Conservation (phyloP, 2,113 vertebrate genomes). For the Toxostoma redivivum region DNA sequence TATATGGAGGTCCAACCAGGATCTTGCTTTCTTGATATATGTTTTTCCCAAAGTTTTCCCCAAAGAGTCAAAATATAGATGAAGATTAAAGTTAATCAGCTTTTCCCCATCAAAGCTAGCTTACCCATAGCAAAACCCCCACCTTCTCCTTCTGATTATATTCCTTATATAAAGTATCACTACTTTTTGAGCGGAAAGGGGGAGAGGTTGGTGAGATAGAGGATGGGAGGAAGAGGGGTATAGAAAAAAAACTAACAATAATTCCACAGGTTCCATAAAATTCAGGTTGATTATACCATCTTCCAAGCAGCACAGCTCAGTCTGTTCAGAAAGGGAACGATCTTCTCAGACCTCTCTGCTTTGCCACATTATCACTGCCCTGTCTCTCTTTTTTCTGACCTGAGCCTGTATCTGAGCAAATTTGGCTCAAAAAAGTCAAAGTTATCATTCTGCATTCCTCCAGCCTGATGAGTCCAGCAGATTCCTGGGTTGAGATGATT, state of each 20-base stretch:
- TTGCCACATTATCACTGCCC: rapidly evolving
- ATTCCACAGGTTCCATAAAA: background rate
- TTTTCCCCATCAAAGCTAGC: background rate
- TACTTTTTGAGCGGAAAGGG: rapidly evolving
- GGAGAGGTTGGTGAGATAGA: too few species aligned
- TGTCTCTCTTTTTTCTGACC: background rate
- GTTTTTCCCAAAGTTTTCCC: background rate
- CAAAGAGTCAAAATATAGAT: background rate
- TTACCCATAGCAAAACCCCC: background rate
- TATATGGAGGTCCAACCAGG: background rate
- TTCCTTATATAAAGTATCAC: background rate
- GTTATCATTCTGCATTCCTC: background rate
- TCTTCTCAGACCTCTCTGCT: background rate
- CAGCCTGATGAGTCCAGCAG: background rate
- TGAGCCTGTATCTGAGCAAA: background rate
- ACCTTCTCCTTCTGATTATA: background rate
- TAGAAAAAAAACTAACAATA: background rate
- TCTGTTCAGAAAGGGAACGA: background rate
- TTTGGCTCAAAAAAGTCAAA: background rate
- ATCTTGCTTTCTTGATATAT: background rate
- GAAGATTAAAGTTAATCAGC: background rate
- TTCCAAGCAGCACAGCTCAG: background rate
- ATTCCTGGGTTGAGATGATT: too few species aligned
- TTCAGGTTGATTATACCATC: background rate
- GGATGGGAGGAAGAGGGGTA: rapidly evolving